These are phyloP conservation scores for Teleiodes luculella DNA, from an alignment of 2,888 invertebrate genomes.

Conservation along the genomic window DNA sequence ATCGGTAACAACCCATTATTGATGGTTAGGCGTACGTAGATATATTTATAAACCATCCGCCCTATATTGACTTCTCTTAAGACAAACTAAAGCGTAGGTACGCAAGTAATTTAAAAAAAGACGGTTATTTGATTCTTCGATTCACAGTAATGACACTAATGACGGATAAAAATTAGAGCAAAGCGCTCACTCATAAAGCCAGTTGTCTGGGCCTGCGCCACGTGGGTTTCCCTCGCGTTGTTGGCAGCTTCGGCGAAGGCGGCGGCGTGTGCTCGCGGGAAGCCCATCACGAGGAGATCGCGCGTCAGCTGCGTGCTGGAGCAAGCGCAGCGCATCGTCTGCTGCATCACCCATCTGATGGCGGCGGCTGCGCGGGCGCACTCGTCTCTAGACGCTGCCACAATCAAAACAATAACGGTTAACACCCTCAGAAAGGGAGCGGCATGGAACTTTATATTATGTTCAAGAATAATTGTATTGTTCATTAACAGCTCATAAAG, in stretches of 20 bases:
- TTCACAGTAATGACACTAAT: too few relatives aligned
- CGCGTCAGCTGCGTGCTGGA: constrained; percentile 50
- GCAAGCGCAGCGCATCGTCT: constrained; percentile 53
- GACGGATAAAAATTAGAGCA: background rate
- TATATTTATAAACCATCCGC: too few relatives aligned
- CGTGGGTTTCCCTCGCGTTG: constrained; percentile 39
- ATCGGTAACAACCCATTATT: too few relatives aligned
- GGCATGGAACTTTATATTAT: too few relatives aligned
- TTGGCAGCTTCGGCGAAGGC: constrained; percentile 59
- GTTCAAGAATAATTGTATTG: too few relatives aligned
- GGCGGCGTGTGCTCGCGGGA: constrained; percentile 59
- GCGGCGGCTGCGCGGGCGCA: constrained; percentile 64
- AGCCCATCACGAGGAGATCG: constrained; percentile 63
- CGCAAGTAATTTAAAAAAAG: too few relatives aligned
- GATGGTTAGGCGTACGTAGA: too few relatives aligned
- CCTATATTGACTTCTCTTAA: too few relatives aligned
- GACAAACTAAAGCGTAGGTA: too few relatives aligned
- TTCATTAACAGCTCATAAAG: too few relatives aligned
- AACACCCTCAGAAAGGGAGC: too few relatives aligned
- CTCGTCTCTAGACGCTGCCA: constrained; percentile 59
- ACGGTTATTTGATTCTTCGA: too few relatives aligned
- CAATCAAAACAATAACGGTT: background rate
- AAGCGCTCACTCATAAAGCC: constrained; percentile 61
- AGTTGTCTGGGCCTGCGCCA: constrained; percentile 34
- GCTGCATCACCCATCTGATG: constrained; percentile 61